Base-by-base conservation (phyloP, 2,888 invertebrate genomes). In the Melinaea marsaeus region DNA sequence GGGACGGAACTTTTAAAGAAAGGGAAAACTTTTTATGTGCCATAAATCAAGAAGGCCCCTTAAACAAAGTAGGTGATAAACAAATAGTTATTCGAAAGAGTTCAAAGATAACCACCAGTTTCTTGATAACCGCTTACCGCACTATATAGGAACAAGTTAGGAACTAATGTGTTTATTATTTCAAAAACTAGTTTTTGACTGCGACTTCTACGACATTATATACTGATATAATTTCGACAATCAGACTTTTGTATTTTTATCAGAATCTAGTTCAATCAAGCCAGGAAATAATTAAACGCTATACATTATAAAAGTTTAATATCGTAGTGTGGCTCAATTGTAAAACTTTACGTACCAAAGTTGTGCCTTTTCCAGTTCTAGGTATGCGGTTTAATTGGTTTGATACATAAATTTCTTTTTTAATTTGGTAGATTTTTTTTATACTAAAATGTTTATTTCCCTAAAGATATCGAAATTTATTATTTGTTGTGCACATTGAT, bases 11-110 rank as follows among this genome's bases (percentile, higher is more conserved):
- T 76, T 79, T 69, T 74, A 73, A 74, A 71, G 74, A 74, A 70
- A 74, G 73, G 71, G 70, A 74, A 71, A 73, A 69, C 62, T 72
- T 73, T 72, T 64, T 57, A 68, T 63, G 55, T 61, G 68, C 67
- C 71, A 75, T 75, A 77, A 79, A 77, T 78, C 76, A 76, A 71
- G 68, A 62, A 66, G 66, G 67, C 64, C 63, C 66, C 65, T 66
- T 77, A 80, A 80, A 81, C 79, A 84, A 81, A 79, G 81, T 83
- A 81, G 80, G 46, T 58, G 55, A 46, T 35, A 34, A 45, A 56
- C 56, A 63, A 57, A 51, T 32, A 32, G 51, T 51, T 51, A 32
- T 32, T 42, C 3, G 3, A 42, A 51, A 7, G 32, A 51, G 51
- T 32, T 51, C 32, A 51, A 51, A 32, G 32, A 9, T 51, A 51